Evolutionary conservation across 1,140 invertebrate genomes (phyloP).

Genomic region (Protaetia brevitarsis): DNA sequence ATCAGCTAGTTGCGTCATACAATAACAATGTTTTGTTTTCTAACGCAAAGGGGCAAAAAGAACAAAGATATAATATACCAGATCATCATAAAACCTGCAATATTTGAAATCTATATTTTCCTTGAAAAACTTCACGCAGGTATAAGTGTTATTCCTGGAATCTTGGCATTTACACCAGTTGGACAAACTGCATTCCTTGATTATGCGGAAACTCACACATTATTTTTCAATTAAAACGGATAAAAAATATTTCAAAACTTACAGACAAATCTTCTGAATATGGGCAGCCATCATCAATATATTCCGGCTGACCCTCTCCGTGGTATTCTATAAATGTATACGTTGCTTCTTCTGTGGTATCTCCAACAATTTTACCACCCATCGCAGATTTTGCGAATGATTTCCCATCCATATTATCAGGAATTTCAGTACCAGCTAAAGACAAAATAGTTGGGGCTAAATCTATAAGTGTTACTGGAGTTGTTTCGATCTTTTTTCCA

Average conservation of each 20-base stretch:
- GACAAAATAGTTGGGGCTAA: constrained; percentile 77
- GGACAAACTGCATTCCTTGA: constrained; percentile 64
- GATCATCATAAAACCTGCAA: constrained; percentile 69
- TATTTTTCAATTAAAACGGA: no score
- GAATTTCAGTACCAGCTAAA: constrained; percentile 56
- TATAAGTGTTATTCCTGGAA: constrained; percentile 77
- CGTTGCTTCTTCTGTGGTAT: not conserved
- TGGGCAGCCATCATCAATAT: constrained; percentile 56
- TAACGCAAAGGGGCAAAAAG: no score
- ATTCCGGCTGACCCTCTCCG: constrained; percentile 63
- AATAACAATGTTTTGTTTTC: no score
- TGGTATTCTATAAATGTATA: constrained; percentile 72
- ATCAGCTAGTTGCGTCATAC: no score
- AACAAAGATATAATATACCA: constrained; percentile 53
- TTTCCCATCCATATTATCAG: constrained; percentile 63
- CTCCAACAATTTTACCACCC: not conserved
- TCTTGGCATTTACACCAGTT: constrained; percentile 81
- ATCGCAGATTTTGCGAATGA: constrained; percentile 49
- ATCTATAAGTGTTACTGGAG: constrained; percentile 73
- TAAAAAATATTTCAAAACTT: constrained; percentile 38
- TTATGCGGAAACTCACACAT: no score
- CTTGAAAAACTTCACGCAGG: constrained; percentile 65
- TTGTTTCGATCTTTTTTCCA: constrained; percentile 47
- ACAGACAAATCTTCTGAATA: constrained; percentile 58
- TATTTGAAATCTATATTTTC: constrained; percentile 62